phyloP scores from a whole-genome alignment of 1,140 invertebrate species.

The Zaprionus kolodkinae region DNA sequence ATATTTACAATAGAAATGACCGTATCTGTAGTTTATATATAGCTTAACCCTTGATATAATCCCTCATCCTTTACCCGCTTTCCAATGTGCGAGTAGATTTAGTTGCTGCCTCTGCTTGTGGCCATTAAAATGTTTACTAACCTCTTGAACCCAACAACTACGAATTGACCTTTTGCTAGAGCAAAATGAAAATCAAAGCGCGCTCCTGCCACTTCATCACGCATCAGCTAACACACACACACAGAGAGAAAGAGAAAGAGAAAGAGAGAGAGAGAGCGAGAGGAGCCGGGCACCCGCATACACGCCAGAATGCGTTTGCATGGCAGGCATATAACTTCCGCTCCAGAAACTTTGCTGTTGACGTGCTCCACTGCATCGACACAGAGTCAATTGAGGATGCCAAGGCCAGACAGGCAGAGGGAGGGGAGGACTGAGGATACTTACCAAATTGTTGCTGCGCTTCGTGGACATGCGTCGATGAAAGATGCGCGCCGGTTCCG shows the following conservation, averaged over 20 bases:
- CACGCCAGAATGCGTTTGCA: conserved; percentile 43
- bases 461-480: conserved; percentile 88
- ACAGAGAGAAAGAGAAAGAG: not conserved
- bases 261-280: not conserved
- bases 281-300: conserved; percentile 9
- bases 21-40: not conserved
- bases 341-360: conserved; percentile 66
- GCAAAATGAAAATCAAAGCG: conserved; percentile 48
- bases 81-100: conserved; percentile 6
- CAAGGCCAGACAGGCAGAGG: conserved; percentile 1
- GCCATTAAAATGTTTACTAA: conserved; percentile 66
- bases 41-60: conserved; percentile 40
- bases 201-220: not conserved
- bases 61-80: not conserved
- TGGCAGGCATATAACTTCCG: conserved; percentile 68
- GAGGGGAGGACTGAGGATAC: conserved; percentile 49
- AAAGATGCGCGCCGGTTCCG: conserved; percentile 88
- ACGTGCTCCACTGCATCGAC: conserved; percentile 52
- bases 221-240: conserved; percentile 5
- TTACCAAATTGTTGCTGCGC: conserved; percentile 87
- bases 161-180: conserved; percentile 58
- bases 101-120: conserved; percentile 10
- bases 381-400: conserved; percentile 34
- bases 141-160: conserved; percentile 58
- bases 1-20: too few relatives aligned